phyloP scores from a whole-genome alignment of 2,888 invertebrate genomes.

The Maniola hyperantus region DNA sequence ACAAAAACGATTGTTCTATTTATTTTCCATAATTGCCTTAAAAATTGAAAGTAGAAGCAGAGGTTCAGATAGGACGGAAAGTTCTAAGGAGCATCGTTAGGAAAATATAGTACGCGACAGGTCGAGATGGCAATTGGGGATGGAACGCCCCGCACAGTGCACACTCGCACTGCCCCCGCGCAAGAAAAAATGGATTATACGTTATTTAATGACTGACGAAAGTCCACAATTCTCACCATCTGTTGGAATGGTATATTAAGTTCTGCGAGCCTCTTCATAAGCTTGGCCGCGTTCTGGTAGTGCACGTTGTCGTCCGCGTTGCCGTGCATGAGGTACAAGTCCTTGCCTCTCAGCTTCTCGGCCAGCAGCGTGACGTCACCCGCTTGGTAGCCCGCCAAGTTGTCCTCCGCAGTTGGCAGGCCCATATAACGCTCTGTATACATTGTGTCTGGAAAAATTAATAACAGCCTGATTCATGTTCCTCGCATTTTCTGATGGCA shows the following conservation, averaged over 20 bases:
- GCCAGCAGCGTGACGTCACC: slow-evolving; percentile 88
- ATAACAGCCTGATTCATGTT: not conserved
- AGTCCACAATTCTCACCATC: slow-evolving; percentile 82
- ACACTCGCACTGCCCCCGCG: no score
- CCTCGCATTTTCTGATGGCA: no score
- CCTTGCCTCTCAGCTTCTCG: slow-evolving; percentile 86
- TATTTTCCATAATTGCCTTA: no score
- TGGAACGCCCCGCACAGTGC: no score
- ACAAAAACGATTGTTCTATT: no score
- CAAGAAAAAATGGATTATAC: no score
- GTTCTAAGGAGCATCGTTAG: no score
- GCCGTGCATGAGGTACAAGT: slow-evolving; percentile 93
- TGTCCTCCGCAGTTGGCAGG: slow-evolving; percentile 87
- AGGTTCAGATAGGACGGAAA: no score
- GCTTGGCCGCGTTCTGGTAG: slow-evolving; percentile 90
- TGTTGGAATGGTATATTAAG: slow-evolving; percentile 91
- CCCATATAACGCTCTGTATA: slow-evolving; percentile 98
- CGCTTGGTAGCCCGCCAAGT: slow-evolving; percentile 86
- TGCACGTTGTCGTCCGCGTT: slow-evolving; percentile 97
- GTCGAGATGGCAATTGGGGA: no score
- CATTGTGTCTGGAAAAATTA: slow-evolving; percentile 87
- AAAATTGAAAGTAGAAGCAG: no score
- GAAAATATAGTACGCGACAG: no score
- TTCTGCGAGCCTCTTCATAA: slow-evolving; percentile 88
- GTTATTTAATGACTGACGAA: not conserved